Conservation (phyloP, 2,888 invertebrate genomes). For the Microchrysa polita region DNA sequence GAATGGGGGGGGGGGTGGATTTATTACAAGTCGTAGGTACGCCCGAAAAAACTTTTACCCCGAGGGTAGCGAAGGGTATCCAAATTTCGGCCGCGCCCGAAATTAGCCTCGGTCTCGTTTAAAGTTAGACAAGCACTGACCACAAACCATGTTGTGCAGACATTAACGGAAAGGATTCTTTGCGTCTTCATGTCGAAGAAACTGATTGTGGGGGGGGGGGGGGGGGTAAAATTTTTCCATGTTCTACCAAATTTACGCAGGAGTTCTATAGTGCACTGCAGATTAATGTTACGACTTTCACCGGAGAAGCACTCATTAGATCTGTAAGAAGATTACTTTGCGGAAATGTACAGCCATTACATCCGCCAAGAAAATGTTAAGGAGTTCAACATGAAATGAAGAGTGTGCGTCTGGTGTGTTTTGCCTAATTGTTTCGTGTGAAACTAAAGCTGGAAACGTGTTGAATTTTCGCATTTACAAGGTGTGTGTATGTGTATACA, state of each 20-base stretch:
- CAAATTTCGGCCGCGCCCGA: too few species aligned
- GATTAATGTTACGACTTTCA: conserved; percentile 55
- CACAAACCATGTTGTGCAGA: too few species aligned
- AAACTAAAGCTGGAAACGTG: conserved; percentile 1
- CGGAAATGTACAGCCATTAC: conserved; percentile 52
- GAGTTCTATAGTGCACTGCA: conserved; percentile 50
- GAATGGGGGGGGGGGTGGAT: too few species aligned
- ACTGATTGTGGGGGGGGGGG: conserved; percentile 31
- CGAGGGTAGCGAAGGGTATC: too few species aligned
- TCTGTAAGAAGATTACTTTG: conserved; percentile 54
- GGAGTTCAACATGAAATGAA: too few species aligned
- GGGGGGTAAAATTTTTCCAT: conserved; percentile 49
- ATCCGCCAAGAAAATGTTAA: conserved; percentile 6
- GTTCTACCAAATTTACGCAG: conserved; percentile 49
- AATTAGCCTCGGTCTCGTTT: too few species aligned
- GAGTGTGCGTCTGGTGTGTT: neutral
- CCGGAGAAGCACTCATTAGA: conserved; percentile 53
- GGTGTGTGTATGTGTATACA: neutral
- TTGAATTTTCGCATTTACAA: conserved; percentile 13
- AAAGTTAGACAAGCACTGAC: too few species aligned
- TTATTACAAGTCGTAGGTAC: too few species aligned
- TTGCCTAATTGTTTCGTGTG: neutral
- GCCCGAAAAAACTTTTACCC: too few species aligned
- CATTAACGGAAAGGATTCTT: too few species aligned
- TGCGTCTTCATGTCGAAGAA: too few species aligned